Conservation (phyloP, 2,113 vertebrate species). For the Corythaeola cristata region DNA sequence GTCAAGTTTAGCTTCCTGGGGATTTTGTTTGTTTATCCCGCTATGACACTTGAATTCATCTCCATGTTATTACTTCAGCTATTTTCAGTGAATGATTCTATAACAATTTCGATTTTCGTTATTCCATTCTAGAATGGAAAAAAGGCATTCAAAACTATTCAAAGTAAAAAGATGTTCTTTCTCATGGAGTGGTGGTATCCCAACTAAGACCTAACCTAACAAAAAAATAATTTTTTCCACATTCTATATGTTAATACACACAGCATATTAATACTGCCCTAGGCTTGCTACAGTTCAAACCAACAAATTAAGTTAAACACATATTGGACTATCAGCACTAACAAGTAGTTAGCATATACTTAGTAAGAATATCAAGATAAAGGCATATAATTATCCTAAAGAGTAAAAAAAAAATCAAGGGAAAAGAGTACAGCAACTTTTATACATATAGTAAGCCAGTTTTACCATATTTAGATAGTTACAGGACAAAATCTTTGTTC, state of each 20-base stretch:
- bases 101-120: background rate
- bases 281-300: background rate
- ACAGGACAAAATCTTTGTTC: background rate
- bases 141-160: background rate
- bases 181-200: background rate
- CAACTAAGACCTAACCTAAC: background rate
- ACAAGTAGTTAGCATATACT: background rate
- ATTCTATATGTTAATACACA: background rate
- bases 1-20: constrained; percentile 35
- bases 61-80: constrained; percentile 29
- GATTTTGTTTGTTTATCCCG: constrained; percentile 32
- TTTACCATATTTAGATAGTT: background rate
- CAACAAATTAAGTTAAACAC: constrained; percentile 1
- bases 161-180: background rate
- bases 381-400: background rate
- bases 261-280: background rate
- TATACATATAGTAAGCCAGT: background rate
- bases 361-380: background rate
- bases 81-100: constrained; percentile 20
- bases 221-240: background rate
- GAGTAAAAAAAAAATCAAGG: background rate
- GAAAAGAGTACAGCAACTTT: background rate
- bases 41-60: constrained; percentile 6
- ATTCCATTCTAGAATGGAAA: background rate
- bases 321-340: background rate